phyloP scores from a whole-genome alignment of 1,140 invertebrate species.

The Drosophila guanche region DNA sequence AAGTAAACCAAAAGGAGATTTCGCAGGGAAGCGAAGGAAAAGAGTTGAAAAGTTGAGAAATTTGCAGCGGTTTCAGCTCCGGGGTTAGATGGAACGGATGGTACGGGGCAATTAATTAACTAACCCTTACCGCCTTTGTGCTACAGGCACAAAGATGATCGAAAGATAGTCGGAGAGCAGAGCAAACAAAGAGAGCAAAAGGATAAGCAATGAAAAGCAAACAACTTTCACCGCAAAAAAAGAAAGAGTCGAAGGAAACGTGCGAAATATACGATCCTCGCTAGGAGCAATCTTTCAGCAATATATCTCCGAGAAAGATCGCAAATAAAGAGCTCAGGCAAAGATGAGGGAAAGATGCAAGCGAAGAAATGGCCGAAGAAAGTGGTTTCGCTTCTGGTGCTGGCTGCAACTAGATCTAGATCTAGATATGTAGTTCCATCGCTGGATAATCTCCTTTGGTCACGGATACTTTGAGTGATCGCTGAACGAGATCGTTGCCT shows the following conservation, averaged over 20 bases:
- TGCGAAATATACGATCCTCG: slow-evolving; percentile 55
- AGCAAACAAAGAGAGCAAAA: slow-evolving; percentile 1
- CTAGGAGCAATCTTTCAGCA: slow-evolving; percentile 46
- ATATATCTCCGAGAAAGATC: slow-evolving; percentile 4
- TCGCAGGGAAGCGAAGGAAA: slow-evolving; percentile 35
- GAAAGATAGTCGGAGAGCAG: slow-evolving; percentile 26
- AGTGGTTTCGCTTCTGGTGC: too few relatives aligned
- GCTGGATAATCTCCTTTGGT: slow-evolving; percentile 25
- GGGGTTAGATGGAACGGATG: background rate
- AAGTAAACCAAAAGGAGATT: slow-evolving; percentile 43
- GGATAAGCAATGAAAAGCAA: slow-evolving; percentile 46
- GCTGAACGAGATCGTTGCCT: slow-evolving; percentile 1
- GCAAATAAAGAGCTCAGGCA: slow-evolving; percentile 31
- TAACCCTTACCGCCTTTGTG: slow-evolving; percentile 41
- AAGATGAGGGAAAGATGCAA: background rate
- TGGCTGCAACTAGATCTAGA: background rate
- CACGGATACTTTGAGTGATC: slow-evolving; percentile 50
- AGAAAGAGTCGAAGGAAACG: slow-evolving; percentile 39
- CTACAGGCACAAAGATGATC: slow-evolving; percentile 10
- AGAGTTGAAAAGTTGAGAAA: slow-evolving; percentile 76
- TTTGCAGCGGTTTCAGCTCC: slow-evolving; percentile 24
- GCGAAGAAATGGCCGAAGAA: background rate
- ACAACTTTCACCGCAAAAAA: slow-evolving; percentile 68
- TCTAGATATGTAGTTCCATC: slow-evolving; percentile 18
- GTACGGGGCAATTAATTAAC: slow-evolving; percentile 65